Base-by-base conservation (phyloP, 1,140 invertebrate species). In the Calliopsis andreniformis region DNA sequence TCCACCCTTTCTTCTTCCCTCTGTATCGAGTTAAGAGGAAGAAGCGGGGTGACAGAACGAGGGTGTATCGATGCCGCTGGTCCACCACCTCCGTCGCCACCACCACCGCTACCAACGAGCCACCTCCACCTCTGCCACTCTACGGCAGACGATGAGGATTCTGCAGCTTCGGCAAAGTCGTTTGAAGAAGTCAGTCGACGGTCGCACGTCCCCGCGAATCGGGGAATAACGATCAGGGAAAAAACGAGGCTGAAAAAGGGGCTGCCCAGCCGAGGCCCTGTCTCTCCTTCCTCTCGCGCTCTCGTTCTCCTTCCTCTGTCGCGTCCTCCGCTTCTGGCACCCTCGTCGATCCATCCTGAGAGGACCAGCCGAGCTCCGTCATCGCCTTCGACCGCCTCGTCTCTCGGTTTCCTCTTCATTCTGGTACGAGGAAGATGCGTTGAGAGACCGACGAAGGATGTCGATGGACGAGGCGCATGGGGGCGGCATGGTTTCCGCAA, bases 121-220 rank as follows among this genome's bases (percentile, higher is more conserved):
- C 59, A 83, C 70, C 80, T 71, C 76, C 80, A 76, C 77, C 67
- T 71, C 53, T 73, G 62, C 63, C 43, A 69, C 71, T 75, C 82
- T 80, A 77, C 53, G 66, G 58, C 47, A 81, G 62, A 75, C 51
- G 78, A 84, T 79, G 83, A 83, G 78, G 87, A 90, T 90, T 90
- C 87, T 89, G 90, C 90, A 91, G 87, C 86, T 90, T 90, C 86
- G 84, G 88, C 90, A 90, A 89, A 91, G 89, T 91, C 88, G 86
- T 88, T 85, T 87, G 87, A 88, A 88, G 85, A 87, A 87, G 83
- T 89, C 89, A 91, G 90, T 91, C 87, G 87, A 84, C 78, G 82
- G 84, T 85, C 81, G 86, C 82, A 84, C 81, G 87, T 87, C 83
- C 85, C 77, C 80, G 85, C 80, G 82, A 83, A 66, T 84, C 80